A percentile compares a stretch with the other conserved stretches of the same genome.
These are phyloP conservation scores for Scopus umbretta DNA, from an alignment of 2,113 vertebrate genomes.

Conservation along the genomic window DNA sequence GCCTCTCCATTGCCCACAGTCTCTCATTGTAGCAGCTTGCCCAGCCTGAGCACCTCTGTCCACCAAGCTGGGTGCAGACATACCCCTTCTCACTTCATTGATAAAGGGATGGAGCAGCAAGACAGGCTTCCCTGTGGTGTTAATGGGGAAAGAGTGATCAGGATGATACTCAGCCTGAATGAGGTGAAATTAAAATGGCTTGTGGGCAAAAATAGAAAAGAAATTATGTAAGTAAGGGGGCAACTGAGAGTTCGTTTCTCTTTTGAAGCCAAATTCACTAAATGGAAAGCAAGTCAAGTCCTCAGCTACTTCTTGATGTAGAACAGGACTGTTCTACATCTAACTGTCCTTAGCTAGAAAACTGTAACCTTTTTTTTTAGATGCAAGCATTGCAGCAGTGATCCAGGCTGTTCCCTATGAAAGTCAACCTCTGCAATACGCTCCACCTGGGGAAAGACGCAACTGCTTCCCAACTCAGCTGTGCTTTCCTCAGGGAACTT, in stretches of 20 bases:
- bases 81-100: neutral
- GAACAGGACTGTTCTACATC: neutral
- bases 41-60: neutral
- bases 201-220: neutral
- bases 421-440: neutral
- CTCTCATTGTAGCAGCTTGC: neutral
- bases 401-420: neutral
- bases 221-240: neutral
- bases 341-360: neutral
- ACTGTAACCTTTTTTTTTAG: neutral
- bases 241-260: neutral
- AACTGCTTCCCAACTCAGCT: neutral
- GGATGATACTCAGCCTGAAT: neutral
- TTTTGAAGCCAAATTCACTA: neutral
- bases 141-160: neutral
- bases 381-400: neutral
- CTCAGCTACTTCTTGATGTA: neutral
- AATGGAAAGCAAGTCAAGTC: neutral
- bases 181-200: neutral
- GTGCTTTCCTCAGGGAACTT: neutral
- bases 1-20: neutral
- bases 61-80: neutral
- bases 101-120: neutral
- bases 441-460: neutral
- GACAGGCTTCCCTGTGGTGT: neutral